Evolutionary conservation across 2,113 vertebrate genomes (phyloP).

Genomic region (Erythrocercus mccallii): DNA sequence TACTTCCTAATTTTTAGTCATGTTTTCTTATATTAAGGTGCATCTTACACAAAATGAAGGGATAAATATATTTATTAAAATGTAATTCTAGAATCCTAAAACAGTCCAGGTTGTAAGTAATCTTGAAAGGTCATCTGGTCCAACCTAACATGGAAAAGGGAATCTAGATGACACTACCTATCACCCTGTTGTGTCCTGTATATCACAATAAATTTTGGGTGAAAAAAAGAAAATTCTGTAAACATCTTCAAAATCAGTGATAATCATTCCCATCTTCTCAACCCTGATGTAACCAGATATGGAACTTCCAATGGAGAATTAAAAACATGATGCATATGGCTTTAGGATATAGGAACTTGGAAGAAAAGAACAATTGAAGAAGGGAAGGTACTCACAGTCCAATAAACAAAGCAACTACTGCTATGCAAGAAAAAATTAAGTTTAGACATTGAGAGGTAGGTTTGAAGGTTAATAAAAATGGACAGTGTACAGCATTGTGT

Average conservation of each 20-base stretch:
- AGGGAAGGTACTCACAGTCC: neutral
- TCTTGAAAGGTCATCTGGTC: neutral
- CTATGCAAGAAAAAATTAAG: neutral
- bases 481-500: neutral
- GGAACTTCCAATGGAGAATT: neutral
- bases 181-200: neutral
- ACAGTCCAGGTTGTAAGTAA: neutral
- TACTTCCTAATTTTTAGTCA: neutral
- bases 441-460: neutral
- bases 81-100: neutral
- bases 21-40: neutral
- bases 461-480: neutral
- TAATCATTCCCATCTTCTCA: neutral
- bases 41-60: neutral
- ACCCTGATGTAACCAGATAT: neutral
- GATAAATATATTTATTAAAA: neutral
- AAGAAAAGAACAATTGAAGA: neutral
- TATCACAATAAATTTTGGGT: neutral
- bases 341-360: neutral
- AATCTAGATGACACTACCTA: neutral
- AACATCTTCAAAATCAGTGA: neutral
- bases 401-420: neutral
- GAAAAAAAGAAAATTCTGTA: neutral
- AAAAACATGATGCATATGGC: neutral
- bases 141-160: neutral